These are phyloP conservation scores for Sericinus montela DNA, from an alignment of 2,888 invertebrate species.

Conservation along the genomic window DNA sequence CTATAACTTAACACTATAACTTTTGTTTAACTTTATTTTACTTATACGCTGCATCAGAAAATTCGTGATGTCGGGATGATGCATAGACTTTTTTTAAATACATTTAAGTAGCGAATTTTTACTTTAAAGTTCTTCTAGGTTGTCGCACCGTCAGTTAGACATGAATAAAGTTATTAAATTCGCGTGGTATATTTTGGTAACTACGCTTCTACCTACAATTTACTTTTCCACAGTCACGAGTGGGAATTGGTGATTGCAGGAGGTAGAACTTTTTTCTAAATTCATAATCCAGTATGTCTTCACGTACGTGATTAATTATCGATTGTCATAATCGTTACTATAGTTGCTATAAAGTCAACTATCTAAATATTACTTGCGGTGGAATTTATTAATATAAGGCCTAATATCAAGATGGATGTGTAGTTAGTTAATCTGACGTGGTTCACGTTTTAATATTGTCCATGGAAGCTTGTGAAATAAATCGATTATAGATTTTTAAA, in stretches of 20 bases:
- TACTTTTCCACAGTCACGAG: too few relatives aligned
- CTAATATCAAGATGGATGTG: not conserved
- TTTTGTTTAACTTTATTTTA: not conserved
- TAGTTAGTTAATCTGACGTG: not conserved
- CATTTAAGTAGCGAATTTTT: conserved; percentile 10
- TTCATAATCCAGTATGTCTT: too few relatives aligned
- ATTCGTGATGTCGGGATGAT: not conserved
- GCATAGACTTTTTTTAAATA: not conserved
- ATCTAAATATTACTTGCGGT: not conserved
- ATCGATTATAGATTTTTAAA: not conserved
- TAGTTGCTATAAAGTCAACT: too few relatives aligned
- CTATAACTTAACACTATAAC: too few relatives aligned
- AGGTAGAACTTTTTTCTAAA: too few relatives aligned
- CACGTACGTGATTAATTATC: too few relatives aligned
- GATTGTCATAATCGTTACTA: too few relatives aligned
- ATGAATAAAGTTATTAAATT: too few relatives aligned
- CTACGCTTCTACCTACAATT: too few relatives aligned
- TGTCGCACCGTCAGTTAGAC: conserved; percentile 1
- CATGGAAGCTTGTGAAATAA: conserved; percentile 4
- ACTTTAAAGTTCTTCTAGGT: not conserved
- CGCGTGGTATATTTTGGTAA: too few relatives aligned
- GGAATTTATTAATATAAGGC: not conserved
- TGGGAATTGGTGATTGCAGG: too few relatives aligned
- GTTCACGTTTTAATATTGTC: not conserved
- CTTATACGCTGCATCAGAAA: not conserved